phyloP scores from a whole-genome alignment of 2,888 invertebrate genomes.

The Hoplodrina ambigua region DNA sequence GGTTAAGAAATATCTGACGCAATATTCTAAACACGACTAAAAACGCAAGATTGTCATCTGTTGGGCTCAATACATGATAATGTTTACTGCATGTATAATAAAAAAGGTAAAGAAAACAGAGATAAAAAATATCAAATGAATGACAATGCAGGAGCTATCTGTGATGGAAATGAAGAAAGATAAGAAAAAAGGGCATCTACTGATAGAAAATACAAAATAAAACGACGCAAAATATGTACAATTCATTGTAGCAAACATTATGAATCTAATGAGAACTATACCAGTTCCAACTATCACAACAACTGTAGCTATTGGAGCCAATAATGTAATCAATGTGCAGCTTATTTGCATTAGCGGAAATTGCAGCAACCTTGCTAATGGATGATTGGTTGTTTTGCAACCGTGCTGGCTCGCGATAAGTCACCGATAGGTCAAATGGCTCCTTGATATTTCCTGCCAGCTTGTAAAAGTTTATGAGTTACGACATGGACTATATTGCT shows the following conservation, averaged over 20 bases:
- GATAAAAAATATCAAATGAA: constrained; percentile 18
- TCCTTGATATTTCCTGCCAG: constrained; percentile 54
- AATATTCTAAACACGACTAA: constrained; percentile 14
- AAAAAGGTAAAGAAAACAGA: constrained; percentile 4
- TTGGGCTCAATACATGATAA: constrained; percentile 9
- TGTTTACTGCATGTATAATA: constrained; percentile 7
- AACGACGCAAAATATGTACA: background rate
- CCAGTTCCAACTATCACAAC: constrained; percentile 20
- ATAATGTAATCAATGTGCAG: constrained; percentile 61
- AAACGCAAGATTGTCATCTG: background rate
- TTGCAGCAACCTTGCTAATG: constrained; percentile 66
- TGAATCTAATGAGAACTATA: constrained; percentile 14
- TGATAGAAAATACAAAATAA: background rate
- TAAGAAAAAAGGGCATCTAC: background rate
- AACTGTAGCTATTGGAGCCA: constrained; percentile 35
- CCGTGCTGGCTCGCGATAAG: constrained; percentile 47
- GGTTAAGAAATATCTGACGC: constrained; percentile 1
- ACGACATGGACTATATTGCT: background rate
- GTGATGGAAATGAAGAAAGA: background rate
- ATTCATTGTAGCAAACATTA: constrained; percentile 1
- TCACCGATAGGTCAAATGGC: constrained; percentile 57
- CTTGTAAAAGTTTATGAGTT: constrained; percentile 36
- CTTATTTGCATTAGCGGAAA: constrained; percentile 65
- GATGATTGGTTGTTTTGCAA: constrained; percentile 61
- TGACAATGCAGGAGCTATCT: background rate